Evolutionary conservation across 2,888 invertebrate species (phyloP), one percentile per base, ranked within the genome.

Genomic region (Meteorus cinctellus): DNA sequence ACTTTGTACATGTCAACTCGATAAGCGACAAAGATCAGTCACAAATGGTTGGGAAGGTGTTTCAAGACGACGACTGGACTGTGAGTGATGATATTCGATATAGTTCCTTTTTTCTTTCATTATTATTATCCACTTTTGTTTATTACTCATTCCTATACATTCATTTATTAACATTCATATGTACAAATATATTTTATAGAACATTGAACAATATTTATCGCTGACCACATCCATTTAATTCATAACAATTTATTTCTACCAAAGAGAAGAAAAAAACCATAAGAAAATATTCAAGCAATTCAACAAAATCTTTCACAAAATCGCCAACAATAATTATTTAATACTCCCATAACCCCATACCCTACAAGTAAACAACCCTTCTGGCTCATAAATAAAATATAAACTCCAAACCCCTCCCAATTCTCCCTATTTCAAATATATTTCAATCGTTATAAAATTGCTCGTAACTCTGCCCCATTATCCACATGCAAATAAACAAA

Each of bases 11-110:
- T 66, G 66, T 66, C 66, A 66, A 66, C 66, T 66, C 41, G 66
- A 66, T 66, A 66, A 66, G 66, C 66, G 66, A 66, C 66, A 27
- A 24, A 66, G 24, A 66, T 66, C 66, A 66, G 41, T 66, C 66
- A 66, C 19, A 41, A 27, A 34, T 41, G 24, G 36, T 66, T 36
- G 55, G 19, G 24, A 24, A 66, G 66, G 66, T 66, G 66, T 66
- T 66, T 66, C 66, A 19, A 66, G 66, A 66, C 41, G 66, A 66
- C 41, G 19, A 55, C 55, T 41, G 16, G n/a, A 41, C 36, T 41
- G 19, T 66, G 66, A 66, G 24, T 41, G 36, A 66, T 66, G 36
- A 66, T 66, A 66, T 66, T 27, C 12, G 34, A 45, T 41, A 41
- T 41, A 66, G 27, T 36, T 66, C 24, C 41, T 66, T 66, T 65